Evolutionary conservation across 2,888 invertebrate species (phyloP), one percentile per base, ranked within the genome.

Genomic region (Harpalus rufipes): DNA sequence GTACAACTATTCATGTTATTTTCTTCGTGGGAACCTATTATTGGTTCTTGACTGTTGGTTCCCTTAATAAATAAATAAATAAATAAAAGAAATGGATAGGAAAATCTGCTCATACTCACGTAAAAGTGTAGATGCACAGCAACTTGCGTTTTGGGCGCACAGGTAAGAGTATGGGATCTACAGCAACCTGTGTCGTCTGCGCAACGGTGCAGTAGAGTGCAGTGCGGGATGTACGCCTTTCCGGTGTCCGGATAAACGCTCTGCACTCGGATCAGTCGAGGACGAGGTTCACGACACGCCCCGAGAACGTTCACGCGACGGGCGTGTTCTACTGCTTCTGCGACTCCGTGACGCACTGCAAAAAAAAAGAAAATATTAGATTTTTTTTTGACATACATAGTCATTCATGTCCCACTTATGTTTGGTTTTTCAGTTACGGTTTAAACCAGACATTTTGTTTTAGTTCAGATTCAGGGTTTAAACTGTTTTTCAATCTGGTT

Each of bases 161-260:
- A 98, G 63, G 95, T 95, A 86, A 95, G 93, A 0, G 93, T 91
- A 86, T 95, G 94, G 86, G 93, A 93, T n/a, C 88, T 87, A 90
- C 98, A 98, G 91, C 98, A 98, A 81, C 97, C 97, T 18, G 96
- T 95, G 91, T 97, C 96, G 87, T 96, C 96, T 10, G 95, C 94
- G 90, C 98, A 98, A 86, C 96, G 94, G 90, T 97, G 96, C 81
- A 98, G 92, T 80, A 96, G 94, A 14, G 97, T 97, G 90, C 97
- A 97, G 78, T 96, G 95, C 0, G 98, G 98, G 88, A 95, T 92
- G 91, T 97, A 97, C 18, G 94, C 93, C 87, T 95, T 96, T 86
- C 94, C 93, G 1, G 94, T 93, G 85, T 94, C 94, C 0, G 95
- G 95, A 86, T 95, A 95, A 68, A 94, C 92, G 81, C 95, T 95